phyloP scores from a whole-genome alignment of 1,140 invertebrate species.

The Neodiprion fabricii region DNA sequence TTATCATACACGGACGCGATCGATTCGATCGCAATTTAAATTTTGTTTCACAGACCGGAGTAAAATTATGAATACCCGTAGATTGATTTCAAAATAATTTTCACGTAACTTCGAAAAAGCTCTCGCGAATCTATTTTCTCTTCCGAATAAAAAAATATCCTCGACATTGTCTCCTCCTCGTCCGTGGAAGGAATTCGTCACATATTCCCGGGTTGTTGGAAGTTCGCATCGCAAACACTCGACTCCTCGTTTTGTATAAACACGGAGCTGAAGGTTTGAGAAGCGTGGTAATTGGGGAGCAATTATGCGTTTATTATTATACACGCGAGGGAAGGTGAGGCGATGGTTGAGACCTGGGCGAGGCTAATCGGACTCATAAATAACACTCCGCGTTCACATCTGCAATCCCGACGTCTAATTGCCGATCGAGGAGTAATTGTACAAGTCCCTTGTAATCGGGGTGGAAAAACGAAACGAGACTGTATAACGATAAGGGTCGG shows the following conservation, averaged over 20 bases:
- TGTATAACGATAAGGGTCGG: background rate
- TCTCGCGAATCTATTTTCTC: too few species aligned
- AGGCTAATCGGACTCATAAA: slow-evolving; percentile 50
- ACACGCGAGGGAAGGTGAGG: slow-evolving; percentile 4
- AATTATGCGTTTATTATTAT: slow-evolving; percentile 22
- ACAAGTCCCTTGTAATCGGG: background rate
- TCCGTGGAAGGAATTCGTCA: too few species aligned
- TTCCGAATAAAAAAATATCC: too few species aligned
- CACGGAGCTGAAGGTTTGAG: background rate
- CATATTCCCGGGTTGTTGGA: background rate
- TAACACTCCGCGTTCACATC: slow-evolving; percentile 41
- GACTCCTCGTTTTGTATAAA: background rate
- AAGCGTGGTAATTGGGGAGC: slow-evolving; percentile 23
- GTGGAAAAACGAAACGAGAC: background rate
- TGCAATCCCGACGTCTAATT: slow-evolving; percentile 41
- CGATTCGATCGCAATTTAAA: too few species aligned
- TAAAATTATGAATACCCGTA: too few species aligned
- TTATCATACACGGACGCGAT: too few species aligned
- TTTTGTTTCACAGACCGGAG: too few species aligned
- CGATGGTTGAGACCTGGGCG: slow-evolving; percentile 38
- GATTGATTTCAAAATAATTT: too few species aligned
- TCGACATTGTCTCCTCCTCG: too few species aligned
- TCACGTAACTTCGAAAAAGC: too few species aligned
- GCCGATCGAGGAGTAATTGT: slow-evolving; percentile 32
- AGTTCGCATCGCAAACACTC: background rate